Evolutionary conservation across 2,797 vertebrate species (phyloP), one percentile per base, ranked within the genome.

Genomic region (Hybognathus amarus): DNA sequence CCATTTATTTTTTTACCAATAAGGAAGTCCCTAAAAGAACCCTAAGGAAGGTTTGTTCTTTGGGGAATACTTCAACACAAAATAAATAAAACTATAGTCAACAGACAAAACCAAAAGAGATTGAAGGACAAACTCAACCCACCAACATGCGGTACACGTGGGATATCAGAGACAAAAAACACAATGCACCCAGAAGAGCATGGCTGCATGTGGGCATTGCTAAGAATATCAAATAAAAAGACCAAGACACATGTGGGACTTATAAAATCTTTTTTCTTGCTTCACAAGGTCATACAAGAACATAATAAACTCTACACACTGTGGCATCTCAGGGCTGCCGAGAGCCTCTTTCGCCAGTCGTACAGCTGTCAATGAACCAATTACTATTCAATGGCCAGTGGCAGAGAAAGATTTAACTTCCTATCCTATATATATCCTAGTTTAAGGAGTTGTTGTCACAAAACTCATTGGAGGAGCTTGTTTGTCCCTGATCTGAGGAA

Each of bases 301-400:
- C 24, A 56, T 56, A 5, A 45, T 33, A 45, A 78, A 78, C 22
- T 38, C 79, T 82, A 87, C 85, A 87, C 85, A 78, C 42, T 63
- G 22, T 90, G 83, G 85, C 22, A 67, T 54, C 63, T 77, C 81
- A 86, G 59, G 27, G 40, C 20, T 63, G 30, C 56, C 24, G 11
- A 15, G 27, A 38, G 52, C 10, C 52, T 54, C 13, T 68, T 78
- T 69, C 61, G n/a, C 79, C 45, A 68, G 30, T 42, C 59, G 20
- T 73, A 77, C 61, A 82, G 70, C 33, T 13, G 12, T 78, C 76
- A 82, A 75, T 30, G 50, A 77, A 85, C 54, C 63, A 59, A 33
- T 83, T 52, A 88, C 33, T 77, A 76, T 79, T 77, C 87, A 80
- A 12, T 33, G 33, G 56, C 56, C 27, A 82, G 56, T 73, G 59